Conservation (phyloP, 2,797 vertebrate genomes). For the Sarcoramphus papa region DNA sequence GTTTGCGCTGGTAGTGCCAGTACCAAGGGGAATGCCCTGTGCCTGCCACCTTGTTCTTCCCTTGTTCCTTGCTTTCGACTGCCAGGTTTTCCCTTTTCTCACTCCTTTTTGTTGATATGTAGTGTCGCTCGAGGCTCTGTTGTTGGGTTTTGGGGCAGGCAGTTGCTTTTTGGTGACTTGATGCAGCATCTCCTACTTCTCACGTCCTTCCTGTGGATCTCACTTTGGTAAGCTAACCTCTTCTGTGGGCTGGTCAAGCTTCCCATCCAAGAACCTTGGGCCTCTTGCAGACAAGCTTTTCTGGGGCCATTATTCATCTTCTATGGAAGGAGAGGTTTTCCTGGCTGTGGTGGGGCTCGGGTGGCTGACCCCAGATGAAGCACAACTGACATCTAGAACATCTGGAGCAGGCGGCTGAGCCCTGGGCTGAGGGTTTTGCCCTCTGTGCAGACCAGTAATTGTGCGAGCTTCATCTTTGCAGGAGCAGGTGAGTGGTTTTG, state of each 20-base stretch:
- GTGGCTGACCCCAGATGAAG: not conserved
- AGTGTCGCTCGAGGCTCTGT: not conserved
- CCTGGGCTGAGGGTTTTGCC: not conserved
- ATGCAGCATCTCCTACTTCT: not conserved
- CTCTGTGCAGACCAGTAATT: not conserved
- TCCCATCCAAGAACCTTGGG: not conserved
- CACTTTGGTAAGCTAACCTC: not conserved
- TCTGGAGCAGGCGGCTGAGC: not conserved
- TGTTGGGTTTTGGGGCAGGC: not conserved
- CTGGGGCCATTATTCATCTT: not conserved
- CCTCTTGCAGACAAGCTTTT: not conserved
- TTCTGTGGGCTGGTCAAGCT: not conserved
- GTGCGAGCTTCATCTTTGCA: not conserved
- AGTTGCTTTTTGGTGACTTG: not conserved
- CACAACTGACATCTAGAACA: accelerated
- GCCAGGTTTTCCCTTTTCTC: not conserved
- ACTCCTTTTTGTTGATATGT: not conserved
- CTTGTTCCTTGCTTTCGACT: conserved; percentile 35
- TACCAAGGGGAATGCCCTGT: not conserved
- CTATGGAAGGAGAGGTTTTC: not conserved
- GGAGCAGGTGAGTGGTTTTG: not conserved
- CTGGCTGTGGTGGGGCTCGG: not conserved
- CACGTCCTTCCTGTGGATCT: not conserved
- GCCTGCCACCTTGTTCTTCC: conserved; percentile 25
- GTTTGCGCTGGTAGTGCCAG: not conserved